A percentile compares a stretch with the other conserved stretches of the same genome.
Conservation (phyloP, 2,888 invertebrate species). For the Steinernema hermaphroditum region DNA sequence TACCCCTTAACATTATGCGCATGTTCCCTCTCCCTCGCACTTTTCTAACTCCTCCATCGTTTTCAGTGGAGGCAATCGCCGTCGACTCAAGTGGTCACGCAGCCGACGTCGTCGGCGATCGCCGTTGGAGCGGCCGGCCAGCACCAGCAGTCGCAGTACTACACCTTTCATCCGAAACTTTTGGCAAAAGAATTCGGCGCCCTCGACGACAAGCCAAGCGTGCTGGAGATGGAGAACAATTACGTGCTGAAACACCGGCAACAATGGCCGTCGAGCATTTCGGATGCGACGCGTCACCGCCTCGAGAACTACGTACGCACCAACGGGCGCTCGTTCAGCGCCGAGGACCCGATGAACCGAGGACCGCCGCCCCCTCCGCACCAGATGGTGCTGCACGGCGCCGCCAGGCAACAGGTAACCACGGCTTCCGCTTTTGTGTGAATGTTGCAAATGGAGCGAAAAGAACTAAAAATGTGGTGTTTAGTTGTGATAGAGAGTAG, state of each 20-base stretch:
- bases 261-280: slow-evolving; percentile 38
- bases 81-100: not conserved
- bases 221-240: slow-evolving; percentile 66
- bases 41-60: not conserved
- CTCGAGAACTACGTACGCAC: slow-evolving; percentile 36
- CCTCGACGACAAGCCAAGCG: slow-evolving; percentile 58
- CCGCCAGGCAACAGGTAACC: slow-evolving; percentile 16
- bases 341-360: slow-evolving; percentile 25
- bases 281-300: slow-evolving; percentile 39
- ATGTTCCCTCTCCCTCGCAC: no score
- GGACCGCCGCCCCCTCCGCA: not conserved
- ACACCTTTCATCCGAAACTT: slow-evolving; percentile 66
- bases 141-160: slow-evolving; percentile 55
- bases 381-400: not conserved
- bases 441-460: not conserved
- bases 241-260: slow-evolving; percentile 54
- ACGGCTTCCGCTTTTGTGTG: not conserved
- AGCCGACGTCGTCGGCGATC: slow-evolving; percentile 23
- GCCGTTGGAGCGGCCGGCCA: not conserved
- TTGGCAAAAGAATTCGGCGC: slow-evolving; percentile 36
- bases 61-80: slow-evolving; percentile 24
- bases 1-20: no score
- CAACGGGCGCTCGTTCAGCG: slow-evolving; percentile 12
- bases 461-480: no score
- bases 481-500: no score